Conservation (phyloP, 2,113 vertebrate species). For the Albula goreensis region DNA sequence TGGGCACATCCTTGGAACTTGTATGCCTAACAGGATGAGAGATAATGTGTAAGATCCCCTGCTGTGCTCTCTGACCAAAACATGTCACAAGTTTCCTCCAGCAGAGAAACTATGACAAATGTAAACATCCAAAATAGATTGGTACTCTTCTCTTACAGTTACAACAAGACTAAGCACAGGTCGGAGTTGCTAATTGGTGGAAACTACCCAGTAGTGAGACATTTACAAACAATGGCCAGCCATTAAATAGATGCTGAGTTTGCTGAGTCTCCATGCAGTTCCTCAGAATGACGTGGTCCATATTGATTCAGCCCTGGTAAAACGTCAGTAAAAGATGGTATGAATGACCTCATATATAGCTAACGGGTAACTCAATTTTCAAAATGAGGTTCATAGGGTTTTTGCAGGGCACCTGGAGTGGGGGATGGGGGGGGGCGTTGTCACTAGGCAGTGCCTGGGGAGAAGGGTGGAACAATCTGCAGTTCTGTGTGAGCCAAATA, state of each 20-base stretch:
- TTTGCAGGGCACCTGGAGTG: constrained; percentile 13
- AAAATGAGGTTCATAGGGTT: neutral
- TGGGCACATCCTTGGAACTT: neutral
- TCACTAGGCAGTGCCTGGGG: neutral
- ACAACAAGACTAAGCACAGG: neutral
- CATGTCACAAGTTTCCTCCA: neutral
- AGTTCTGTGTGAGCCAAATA: neutral
- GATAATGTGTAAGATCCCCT: neutral
- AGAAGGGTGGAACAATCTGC: neutral
- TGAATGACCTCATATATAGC: neutral
- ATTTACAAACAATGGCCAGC: neutral
- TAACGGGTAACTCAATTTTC: neutral
- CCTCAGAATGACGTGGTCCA: neutral
- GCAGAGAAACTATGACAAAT: neutral
- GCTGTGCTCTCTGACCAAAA: neutral
- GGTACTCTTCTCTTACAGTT: neutral
- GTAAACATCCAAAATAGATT: neutral
- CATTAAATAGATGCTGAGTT: neutral
- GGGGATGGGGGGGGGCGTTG: no score
- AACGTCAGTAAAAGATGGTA: neutral
- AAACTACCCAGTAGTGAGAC: neutral
- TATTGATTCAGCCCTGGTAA: neutral
- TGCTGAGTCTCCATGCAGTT: neutral
- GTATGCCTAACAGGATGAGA: neutral
- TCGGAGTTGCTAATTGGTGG: neutral